Evolutionary conservation across 2,888 invertebrate genomes (phyloP).

Genomic region (Fragum fragum): DNA sequence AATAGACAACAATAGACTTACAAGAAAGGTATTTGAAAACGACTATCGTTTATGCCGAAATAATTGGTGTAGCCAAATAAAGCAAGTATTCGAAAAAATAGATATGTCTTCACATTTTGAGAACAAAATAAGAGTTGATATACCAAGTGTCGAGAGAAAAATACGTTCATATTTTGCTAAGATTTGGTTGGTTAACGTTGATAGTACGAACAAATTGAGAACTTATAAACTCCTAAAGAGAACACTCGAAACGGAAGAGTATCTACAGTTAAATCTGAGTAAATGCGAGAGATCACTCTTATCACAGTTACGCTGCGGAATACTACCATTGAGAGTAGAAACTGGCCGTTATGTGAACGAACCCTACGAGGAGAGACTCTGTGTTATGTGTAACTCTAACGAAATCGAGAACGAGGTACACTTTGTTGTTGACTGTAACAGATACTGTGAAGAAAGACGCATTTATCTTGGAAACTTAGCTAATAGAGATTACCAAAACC

Average conservation of each 20-base stretch:
- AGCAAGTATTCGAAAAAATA: background rate
- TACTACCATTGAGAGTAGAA: constrained; percentile 39
- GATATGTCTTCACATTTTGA: background rate
- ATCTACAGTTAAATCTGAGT: constrained; percentile 8
- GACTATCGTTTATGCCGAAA: constrained; percentile 15
- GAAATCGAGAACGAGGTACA: constrained; percentile 33
- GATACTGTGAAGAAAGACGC: constrained; percentile 25
- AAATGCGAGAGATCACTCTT: constrained; percentile 30
- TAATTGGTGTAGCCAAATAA: constrained; percentile 40
- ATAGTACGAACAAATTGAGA: constrained; percentile 21
- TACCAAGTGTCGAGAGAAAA: background rate
- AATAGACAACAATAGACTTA: constrained; percentile 27
- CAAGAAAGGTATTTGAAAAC: constrained; percentile 13
- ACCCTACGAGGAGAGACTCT: constrained; percentile 28
- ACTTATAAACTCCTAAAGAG: constrained; percentile 31
- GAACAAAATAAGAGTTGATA: background rate
- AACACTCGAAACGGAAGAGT: constrained; percentile 6
- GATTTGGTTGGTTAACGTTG: constrained; percentile 1
- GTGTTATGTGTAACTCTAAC: constrained; percentile 28
- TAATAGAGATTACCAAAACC: constrained; percentile 24
- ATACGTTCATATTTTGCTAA: background rate
- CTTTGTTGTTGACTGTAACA: constrained; percentile 28
- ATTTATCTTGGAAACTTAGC: background rate
- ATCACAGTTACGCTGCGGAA: constrained; percentile 37
- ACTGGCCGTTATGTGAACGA: constrained; percentile 43